These are phyloP conservation scores for Toxonevra muliebris DNA, from an alignment of 2,888 invertebrate genomes.

Conservation along the genomic window DNA sequence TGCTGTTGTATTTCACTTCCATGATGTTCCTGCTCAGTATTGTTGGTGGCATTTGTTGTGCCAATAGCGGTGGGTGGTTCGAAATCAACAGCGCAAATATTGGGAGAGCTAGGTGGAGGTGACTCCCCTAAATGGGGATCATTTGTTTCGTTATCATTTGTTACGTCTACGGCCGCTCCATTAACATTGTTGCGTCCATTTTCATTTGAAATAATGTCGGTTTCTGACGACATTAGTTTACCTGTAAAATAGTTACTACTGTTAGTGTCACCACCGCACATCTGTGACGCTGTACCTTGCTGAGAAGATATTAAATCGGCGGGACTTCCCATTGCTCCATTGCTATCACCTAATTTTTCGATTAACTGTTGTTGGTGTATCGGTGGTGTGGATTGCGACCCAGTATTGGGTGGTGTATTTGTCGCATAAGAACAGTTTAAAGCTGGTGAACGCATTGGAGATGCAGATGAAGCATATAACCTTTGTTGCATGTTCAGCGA, in stretches of 20 bases:
- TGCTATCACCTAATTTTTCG: conserved; percentile 26
- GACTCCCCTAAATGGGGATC: conserved; percentile 50
- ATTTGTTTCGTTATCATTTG: conserved; percentile 1
- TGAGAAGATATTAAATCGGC: conserved; percentile 3
- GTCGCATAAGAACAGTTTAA: conserved; percentile 51
- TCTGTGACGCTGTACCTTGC: not conserved
- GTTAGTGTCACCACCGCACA: not conserved
- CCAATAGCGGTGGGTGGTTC: conserved; percentile 41
- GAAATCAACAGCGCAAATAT: conserved; percentile 51
- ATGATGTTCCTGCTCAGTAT: conserved; percentile 14
- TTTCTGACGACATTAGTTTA: too few species aligned
- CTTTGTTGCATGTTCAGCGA: conserved; percentile 39
- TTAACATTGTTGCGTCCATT: conserved; percentile 7
- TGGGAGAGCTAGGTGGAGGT: conserved; percentile 54
- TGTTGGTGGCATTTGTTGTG: not conserved
- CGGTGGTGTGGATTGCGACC: conserved; percentile 30
- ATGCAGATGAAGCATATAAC: conserved; percentile 46
- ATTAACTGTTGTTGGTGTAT: conserved; percentile 34
- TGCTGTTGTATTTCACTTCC: conserved; percentile 31
- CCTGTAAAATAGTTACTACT: conserved; percentile 15
- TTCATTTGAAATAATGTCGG: too few species aligned
- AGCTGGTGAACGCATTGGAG: conserved; percentile 61
- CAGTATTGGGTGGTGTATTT: conserved; percentile 39
- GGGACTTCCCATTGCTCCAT: conserved; percentile 6
- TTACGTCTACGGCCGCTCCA: not conserved